Base-by-base conservation (phyloP, 35 echinoderm and acorn worm species). In the Lytechinus variegatus region DNA sequence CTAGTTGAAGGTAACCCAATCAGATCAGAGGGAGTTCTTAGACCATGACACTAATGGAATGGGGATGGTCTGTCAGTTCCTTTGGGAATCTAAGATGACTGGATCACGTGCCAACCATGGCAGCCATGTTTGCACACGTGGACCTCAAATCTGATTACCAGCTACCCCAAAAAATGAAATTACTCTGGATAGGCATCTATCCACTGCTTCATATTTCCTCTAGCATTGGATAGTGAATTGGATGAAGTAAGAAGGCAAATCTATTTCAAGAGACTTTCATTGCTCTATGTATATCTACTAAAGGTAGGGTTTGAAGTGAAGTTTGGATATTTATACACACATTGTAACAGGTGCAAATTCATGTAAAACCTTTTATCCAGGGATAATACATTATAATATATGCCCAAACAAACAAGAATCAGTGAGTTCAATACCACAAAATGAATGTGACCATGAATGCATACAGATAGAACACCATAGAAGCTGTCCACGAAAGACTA, bases 61-160 rank as follows among this genome's bases (percentile, higher is more conserved):
- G 66, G 14, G 14, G 66, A 79, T 44, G 66, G 16, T 79, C 13
- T n/a, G 19, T 24, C 19, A 7, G 7, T 79, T 24, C 19, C 66
- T 7, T 16, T 9, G 19, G 66, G 66, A 79, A 79, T 24, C 66
- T 8, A n/a, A 79, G 66, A 79, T 24, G 66, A 79, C 66, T 90
- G 88, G 88, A 90, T 90, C 88, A 90, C 14, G 88, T 90, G 88
- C 88, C 66, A 9, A 28, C 29, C 29, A 44, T 54, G 27, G 28
- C 88, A 54, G 88, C 52, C 88, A 52, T 90, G 88, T 90, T 90
- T 90, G 88, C 88, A 90, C 88, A 90, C 88, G 52, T 90, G 88
- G 29, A 28, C 29, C 88, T 90, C 16, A 44, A 90, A 90, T 90
- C 88, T 52, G 88, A 90, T 90, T 90, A 90, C 66, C 66, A 6